Evolutionary conservation across 1,140 invertebrate genomes (phyloP), one percentile per base, ranked within the genome.

Genomic region (Papilio helenus): DNA sequence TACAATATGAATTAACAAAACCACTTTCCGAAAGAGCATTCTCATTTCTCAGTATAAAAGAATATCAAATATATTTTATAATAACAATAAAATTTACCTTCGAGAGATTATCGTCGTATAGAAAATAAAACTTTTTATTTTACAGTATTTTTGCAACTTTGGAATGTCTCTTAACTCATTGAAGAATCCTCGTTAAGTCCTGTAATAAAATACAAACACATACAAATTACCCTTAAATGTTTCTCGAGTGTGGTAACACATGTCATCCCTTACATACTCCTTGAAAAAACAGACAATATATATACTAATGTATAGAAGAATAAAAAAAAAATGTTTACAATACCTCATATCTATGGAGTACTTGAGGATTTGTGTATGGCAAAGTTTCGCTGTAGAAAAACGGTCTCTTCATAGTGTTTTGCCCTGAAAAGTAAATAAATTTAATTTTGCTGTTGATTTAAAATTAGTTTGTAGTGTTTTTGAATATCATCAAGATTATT

Each of bases 331-430:
- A 16, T 65, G 18, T 51, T 46, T 55, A 44, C 42, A 78, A 73
- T 76, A 92, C 92, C 91, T 93, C 91, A 83, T 88, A 93, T 90
- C 91, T 88, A 68, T 94, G 92, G 34, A 93, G 61, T 26, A 90
- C 81, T 29, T 84, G 91, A 8, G 89, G 72, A 2, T 84, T 78
- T 51, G 87, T 89, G 71, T 90, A 93, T 71, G 88, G 90, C 34
- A 88, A 85, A 23, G 77, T 90, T 39, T 94, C 92, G 68, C 90
- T 94, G 74, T 93, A 94, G 84, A 90, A 94, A 58, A 94, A 94
- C 18, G 92, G 92, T 80, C 91, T 84, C 72, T 94, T 94, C 91
- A 92, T 93, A 68, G 90, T 91, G 20, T 94, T 94, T 80, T 94
- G 92, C 92, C 92, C 92, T 94, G 85, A 10, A 84, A 87, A 1